Evolutionary conservation across 2,888 invertebrate genomes (phyloP).

Genomic region (Sinotaia quadrata): DNA sequence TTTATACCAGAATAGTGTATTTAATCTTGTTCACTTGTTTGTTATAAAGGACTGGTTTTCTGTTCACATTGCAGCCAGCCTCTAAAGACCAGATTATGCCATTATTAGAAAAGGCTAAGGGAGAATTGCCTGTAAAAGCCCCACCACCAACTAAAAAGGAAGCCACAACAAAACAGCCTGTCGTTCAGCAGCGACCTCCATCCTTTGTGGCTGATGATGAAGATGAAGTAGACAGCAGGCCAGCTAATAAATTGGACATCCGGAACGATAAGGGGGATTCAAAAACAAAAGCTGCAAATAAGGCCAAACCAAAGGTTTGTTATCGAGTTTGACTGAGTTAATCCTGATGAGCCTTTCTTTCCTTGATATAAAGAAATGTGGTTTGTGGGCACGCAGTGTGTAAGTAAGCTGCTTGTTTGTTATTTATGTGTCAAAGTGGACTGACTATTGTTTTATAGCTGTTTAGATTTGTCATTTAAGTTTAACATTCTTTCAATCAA

Average conservation of each 20-base stretch:
- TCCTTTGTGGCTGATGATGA: slow-evolving; percentile 35
- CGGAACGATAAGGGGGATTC: slow-evolving; percentile 27
- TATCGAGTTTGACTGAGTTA: too few relatives aligned
- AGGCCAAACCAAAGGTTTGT: too few relatives aligned
- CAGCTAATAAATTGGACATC: slow-evolving; percentile 34
- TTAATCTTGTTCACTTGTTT: too few relatives aligned
- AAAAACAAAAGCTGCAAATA: slow-evolving; percentile 41
- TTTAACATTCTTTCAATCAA: too few relatives aligned
- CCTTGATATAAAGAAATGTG: too few relatives aligned
- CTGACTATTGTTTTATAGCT: too few relatives aligned
- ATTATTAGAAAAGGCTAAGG: slow-evolving; percentile 87
- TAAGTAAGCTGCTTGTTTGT: too few relatives aligned
- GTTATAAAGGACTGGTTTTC: background rate
- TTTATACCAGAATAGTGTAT: too few relatives aligned
- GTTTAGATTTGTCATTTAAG: too few relatives aligned
- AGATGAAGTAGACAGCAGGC: slow-evolving; percentile 41
- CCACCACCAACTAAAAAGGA: slow-evolving; percentile 51
- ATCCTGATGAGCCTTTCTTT: too few relatives aligned
- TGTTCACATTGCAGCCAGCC: slow-evolving; percentile 71
- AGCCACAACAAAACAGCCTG: slow-evolving; percentile 42
- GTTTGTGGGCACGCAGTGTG: too few relatives aligned
- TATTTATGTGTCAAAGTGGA: too few relatives aligned
- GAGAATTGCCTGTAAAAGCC: slow-evolving; percentile 84
- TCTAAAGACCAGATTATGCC: slow-evolving; percentile 79
- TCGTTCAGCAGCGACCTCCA: slow-evolving; percentile 14